These are phyloP conservation scores for Macrotis lagotis DNA, from an alignment of 2,113 vertebrate species.

Conservation along the genomic window DNA sequence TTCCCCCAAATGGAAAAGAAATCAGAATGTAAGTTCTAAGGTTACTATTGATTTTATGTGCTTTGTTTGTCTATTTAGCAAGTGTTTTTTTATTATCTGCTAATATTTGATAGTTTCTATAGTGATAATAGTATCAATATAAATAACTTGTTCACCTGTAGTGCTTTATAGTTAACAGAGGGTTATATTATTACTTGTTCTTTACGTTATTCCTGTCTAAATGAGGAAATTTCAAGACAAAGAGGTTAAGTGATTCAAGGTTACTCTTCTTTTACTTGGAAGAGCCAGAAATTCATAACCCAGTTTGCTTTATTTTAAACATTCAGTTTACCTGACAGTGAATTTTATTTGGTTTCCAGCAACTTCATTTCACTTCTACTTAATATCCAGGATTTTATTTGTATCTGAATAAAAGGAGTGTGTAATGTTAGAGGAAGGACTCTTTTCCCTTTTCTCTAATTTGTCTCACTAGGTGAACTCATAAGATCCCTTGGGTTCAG, in stretches of 20 bases:
- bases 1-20: slow-evolving; percentile 83
- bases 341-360: not conserved
- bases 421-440: not conserved
- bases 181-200: not conserved
- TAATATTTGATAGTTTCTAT: not conserved
- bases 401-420: not conserved
- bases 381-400: not conserved
- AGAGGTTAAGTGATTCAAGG: not conserved
- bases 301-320: not conserved
- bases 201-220: not conserved
- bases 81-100: not conserved
- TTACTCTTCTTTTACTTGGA: not conserved
- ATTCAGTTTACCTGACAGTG: not conserved
- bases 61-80: not conserved
- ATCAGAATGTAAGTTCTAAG: slow-evolving; percentile 88
- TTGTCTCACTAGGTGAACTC: not conserved
- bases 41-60: not conserved
- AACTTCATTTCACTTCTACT: not conserved
- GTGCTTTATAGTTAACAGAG: not conserved
- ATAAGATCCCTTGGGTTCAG: not conserved
- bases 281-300: not conserved
- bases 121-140: not conserved
- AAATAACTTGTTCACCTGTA: not conserved
- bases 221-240: not conserved
- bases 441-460: not conserved